Conservation (phyloP, 2,113 vertebrate genomes). For the Noctilio leporinus region DNA sequence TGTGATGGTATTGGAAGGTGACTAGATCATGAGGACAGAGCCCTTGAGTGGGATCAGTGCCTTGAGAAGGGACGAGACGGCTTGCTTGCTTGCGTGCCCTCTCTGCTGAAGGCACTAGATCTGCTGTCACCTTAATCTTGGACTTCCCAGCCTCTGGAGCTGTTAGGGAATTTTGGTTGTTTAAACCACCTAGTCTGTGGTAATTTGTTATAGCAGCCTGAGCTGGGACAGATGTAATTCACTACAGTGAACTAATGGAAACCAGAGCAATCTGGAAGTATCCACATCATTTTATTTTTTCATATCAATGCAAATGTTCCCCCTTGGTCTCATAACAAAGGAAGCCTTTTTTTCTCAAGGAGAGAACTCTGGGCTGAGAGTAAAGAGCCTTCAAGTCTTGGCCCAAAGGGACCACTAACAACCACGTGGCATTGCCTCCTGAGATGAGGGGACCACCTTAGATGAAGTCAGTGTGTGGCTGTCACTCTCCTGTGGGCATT, state of each 20-base stretch:
- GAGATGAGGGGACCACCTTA: not conserved
- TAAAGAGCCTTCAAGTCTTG: not conserved
- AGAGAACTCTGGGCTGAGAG: not conserved
- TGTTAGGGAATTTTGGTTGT: not conserved
- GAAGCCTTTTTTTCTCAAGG: not conserved
- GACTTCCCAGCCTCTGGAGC: not conserved
- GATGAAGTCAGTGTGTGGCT: not conserved
- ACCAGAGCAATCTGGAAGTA: not conserved
- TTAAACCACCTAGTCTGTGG: not conserved
- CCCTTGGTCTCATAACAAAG: not conserved
- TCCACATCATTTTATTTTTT: not conserved
- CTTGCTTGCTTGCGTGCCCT: too few relatives aligned
- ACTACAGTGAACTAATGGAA: not conserved
- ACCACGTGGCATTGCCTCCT: not conserved
- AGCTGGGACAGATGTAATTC: not conserved
- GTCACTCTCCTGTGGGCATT: not conserved
- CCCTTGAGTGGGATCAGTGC: not conserved
- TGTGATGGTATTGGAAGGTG: not conserved
- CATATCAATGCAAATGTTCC: not conserved
- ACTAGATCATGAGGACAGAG: not conserved
- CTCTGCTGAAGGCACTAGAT: accelerated
- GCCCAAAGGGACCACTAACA: not conserved
- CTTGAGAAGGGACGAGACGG: not conserved
- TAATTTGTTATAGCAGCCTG: not conserved
- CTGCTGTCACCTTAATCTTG: not conserved